Conservation (phyloP, 2,797 vertebrate genomes). For the Brachymystax lenok region DNA sequence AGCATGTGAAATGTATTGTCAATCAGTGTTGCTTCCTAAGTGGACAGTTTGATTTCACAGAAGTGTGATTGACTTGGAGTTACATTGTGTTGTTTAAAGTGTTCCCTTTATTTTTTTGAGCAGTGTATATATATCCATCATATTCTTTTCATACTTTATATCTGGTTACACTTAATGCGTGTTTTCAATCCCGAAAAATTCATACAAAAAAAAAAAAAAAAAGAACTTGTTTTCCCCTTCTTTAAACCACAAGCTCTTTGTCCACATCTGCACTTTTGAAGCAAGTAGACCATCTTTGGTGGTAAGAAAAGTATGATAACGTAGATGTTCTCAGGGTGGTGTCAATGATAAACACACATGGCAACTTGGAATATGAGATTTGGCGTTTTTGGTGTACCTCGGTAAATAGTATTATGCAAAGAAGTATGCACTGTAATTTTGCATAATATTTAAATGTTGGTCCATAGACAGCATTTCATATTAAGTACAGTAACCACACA, state of each 20-base stretch:
- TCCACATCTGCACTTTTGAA: slow-evolving; percentile 29
- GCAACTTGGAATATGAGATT: slow-evolving; percentile 11
- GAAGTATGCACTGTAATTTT: not conserved
- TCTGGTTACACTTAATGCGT: too few relatives aligned
- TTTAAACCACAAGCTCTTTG: slow-evolving; percentile 19
- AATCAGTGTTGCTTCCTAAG: too few relatives aligned
- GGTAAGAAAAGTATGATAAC: slow-evolving; percentile 60
- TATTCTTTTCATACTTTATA: too few relatives aligned
- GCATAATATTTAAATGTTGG: not conserved
- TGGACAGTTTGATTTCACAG: too few relatives aligned
- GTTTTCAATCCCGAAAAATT: too few relatives aligned
- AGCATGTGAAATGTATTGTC: too few relatives aligned
- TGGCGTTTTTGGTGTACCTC: not conserved
- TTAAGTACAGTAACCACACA: not conserved
- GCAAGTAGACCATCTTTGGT: slow-evolving; percentile 32
- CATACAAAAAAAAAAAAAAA: too few relatives aligned
- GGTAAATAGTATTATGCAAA: not conserved
- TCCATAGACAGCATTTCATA: not conserved
- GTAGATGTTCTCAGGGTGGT: slow-evolving; percentile 25
- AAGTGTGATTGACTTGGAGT: too few relatives aligned
- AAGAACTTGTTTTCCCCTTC: not conserved
- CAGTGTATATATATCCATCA: too few relatives aligned
- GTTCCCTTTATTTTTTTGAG: too few relatives aligned
- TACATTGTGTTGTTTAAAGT: too few relatives aligned
- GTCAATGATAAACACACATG: slow-evolving; percentile 38